Percentiles rank a stretch among this genome's conserved stretches.
Conservation (phyloP, 2,888 invertebrate genomes). For the Lysandra bellargus region DNA sequence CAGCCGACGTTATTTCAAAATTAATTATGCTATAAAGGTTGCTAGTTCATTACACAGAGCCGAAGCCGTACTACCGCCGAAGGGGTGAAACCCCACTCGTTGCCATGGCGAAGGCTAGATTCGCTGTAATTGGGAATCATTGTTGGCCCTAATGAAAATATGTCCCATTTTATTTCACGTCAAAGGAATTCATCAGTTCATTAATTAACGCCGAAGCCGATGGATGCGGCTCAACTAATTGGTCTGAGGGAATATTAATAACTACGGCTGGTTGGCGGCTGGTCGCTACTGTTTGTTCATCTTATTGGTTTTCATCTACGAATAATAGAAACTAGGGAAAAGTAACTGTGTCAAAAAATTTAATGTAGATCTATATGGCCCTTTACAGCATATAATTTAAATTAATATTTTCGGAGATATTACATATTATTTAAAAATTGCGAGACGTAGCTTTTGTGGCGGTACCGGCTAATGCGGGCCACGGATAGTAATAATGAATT, state of each 20-base stretch:
- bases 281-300: neutral
- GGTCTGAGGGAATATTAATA: neutral
- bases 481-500: no score
- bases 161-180: constrained; percentile 25
- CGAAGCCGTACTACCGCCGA: constrained; percentile 54
- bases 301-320: neutral
- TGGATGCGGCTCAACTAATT: constrained; percentile 2
- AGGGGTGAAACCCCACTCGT: constrained; percentile 54
- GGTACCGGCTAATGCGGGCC: no score
- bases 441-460: no score
- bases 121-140: constrained; percentile 37
- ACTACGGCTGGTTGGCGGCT: neutral
- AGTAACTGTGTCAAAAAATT: no score
- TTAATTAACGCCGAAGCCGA: neutral
- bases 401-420: no score
- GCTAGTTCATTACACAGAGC: constrained; percentile 45
- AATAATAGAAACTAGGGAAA: no score
- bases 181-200: constrained; percentile 19
- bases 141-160: constrained; percentile 32
- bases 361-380: no score
- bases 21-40: constrained; percentile 39
- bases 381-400: no score
- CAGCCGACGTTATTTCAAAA: constrained; percentile 22
- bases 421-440: no score
- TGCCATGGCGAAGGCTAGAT: constrained; percentile 37